Conservation (phyloP, 2,888 invertebrate species). For the Elegia similella region DNA sequence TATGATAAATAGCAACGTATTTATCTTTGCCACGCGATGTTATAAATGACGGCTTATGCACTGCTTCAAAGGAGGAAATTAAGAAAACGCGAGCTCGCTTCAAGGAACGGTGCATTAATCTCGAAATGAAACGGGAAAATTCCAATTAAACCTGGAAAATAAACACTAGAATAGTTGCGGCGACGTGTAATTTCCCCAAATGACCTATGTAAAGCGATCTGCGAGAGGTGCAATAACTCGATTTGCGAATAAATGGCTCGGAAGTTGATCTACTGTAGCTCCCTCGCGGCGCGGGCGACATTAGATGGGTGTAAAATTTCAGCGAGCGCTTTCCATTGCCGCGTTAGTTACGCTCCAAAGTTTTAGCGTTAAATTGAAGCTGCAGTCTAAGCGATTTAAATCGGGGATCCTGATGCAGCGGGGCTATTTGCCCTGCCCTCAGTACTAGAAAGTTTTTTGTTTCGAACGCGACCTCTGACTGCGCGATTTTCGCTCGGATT, state of each 20-base stretch:
- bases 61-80: slow-evolving; percentile 53
- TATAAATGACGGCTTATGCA: slow-evolving; percentile 61
- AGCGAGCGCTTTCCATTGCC: slow-evolving; percentile 57
- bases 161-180: slow-evolving; percentile 42
- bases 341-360: slow-evolving; percentile 49
- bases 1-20: slow-evolving; percentile 58
- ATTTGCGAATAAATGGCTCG: slow-evolving; percentile 76
- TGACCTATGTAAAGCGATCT: slow-evolving; percentile 72
- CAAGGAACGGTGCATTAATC: slow-evolving; percentile 50
- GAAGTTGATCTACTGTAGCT: slow-evolving; percentile 71
- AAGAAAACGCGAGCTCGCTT: slow-evolving; percentile 52
- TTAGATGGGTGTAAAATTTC: slow-evolving; percentile 52
- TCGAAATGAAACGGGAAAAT: slow-evolving; percentile 30
- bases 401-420: slow-evolving; percentile 49
- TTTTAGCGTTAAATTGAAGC: slow-evolving; percentile 55
- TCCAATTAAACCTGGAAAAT: slow-evolving; percentile 38
- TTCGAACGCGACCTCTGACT: slow-evolving; percentile 57
- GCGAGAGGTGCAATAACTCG: slow-evolving; percentile 76
- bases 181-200: slow-evolving; percentile 67
- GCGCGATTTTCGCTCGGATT: slow-evolving; percentile 57
- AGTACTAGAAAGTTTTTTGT: slow-evolving; percentile 60
- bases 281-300: slow-evolving; percentile 36
- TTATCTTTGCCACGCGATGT: slow-evolving; percentile 57
- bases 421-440: slow-evolving; percentile 48
- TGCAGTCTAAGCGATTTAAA: slow-evolving; percentile 60